A percentile compares a stretch with the other conserved stretches of the same genome.
These are phyloP conservation scores for Formicarius rufipectus DNA, from an alignment of 2,113 vertebrate genomes.

Conservation along the genomic window DNA sequence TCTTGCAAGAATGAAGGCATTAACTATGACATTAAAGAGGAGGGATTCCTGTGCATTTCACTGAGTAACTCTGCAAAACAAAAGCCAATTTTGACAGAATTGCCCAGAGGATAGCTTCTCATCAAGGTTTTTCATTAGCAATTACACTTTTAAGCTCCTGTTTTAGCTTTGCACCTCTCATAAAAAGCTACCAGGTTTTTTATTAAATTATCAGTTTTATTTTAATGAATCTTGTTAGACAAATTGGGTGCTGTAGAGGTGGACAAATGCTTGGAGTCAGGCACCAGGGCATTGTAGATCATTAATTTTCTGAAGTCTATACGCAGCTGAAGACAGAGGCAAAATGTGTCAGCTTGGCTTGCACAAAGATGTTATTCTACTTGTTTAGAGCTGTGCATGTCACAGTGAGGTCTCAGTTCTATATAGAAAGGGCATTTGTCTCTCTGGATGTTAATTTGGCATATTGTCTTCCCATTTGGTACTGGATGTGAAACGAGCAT, in stretches of 20 bases:
- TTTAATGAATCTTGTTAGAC: not conserved
- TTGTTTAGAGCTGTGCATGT: not conserved
- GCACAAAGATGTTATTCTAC: not conserved
- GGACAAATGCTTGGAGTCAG: not conserved
- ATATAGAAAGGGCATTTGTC: not conserved
- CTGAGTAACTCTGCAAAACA: not conserved
- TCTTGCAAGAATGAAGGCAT: not conserved
- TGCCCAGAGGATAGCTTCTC: not conserved
- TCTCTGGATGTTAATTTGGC: not conserved
- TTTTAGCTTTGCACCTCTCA: not conserved
- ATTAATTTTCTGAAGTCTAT: not conserved
- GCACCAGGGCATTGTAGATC: not conserved
- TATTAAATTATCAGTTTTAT: not conserved
- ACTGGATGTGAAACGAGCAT: not conserved
- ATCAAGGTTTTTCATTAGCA: not conserved
- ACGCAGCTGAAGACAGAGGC: not conserved
- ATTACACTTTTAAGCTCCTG: not conserved
- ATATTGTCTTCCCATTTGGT: not conserved
- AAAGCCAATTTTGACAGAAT: not conserved
- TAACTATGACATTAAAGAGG: not conserved
- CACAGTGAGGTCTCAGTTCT: not conserved
- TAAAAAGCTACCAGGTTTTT: not conserved
- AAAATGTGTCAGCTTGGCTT: not conserved
- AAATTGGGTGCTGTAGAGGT: not conserved
- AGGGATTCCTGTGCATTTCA: not conserved